Evolutionary conservation across 2,797 vertebrate species (phyloP).

Genomic region (Acipenser oxyrinchus): DNA sequence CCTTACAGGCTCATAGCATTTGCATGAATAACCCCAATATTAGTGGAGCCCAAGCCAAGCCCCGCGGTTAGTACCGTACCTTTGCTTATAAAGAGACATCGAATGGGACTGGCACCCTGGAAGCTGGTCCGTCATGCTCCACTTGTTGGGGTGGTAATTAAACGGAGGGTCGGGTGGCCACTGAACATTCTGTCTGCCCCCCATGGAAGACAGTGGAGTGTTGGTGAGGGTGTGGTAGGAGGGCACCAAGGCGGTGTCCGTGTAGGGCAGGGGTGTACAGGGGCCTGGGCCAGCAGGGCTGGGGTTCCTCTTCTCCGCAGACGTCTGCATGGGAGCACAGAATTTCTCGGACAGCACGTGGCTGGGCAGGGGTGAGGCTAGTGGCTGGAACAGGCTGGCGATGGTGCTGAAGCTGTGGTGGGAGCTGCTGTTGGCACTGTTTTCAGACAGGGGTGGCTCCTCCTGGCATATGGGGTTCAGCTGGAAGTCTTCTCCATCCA

Average conservation of each 20-base stretch:
- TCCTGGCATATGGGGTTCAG: slow-evolving; percentile 69
- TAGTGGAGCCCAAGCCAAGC: too few relatives aligned
- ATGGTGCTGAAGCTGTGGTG: slow-evolving; percentile 61
- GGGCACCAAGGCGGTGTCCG: slow-evolving; percentile 39
- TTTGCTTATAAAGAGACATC: slow-evolving; percentile 66
- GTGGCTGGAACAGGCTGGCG: slow-evolving; percentile 61
- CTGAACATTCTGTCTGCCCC: slow-evolving; percentile 75
- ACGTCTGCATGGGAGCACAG: slow-evolving; percentile 32
- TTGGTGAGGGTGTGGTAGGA: slow-evolving; percentile 63
- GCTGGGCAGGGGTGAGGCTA: slow-evolving; percentile 31
- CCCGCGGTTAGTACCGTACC: slow-evolving; percentile 44
- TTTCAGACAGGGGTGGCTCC: slow-evolving; percentile 52
- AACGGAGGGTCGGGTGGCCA: slow-evolving; percentile 89
- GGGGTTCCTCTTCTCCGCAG: slow-evolving; percentile 55
- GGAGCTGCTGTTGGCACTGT: slow-evolving; percentile 34
- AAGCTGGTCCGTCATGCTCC: slow-evolving; percentile 48
- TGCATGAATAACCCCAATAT: too few relatives aligned
- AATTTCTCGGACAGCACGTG: slow-evolving; percentile 42
- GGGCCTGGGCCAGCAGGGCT: slow-evolving; percentile 40
- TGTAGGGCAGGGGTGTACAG: slow-evolving; percentile 40
- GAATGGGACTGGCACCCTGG: slow-evolving; percentile 47
- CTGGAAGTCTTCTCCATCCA: slow-evolving; percentile 81
- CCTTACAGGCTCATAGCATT: too few relatives aligned
- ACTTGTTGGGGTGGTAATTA: slow-evolving; percentile 57
- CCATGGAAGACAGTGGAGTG: slow-evolving; percentile 81